Evolutionary conservation across 2,888 invertebrate genomes (phyloP).

Genomic region (Neria commutata): DNA sequence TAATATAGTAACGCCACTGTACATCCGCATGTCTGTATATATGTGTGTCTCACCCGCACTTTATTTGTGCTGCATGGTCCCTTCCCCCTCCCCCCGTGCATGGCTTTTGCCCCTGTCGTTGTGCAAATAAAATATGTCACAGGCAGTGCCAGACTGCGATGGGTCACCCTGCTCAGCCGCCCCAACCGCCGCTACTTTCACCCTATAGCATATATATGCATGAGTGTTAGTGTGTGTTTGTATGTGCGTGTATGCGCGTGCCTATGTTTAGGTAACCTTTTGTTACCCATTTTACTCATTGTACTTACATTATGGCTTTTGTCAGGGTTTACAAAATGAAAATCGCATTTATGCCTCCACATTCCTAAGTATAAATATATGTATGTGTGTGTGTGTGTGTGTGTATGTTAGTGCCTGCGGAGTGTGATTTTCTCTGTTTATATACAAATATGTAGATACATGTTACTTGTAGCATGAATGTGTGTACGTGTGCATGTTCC

Average conservation of each 20-base stretch:
- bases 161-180: background rate
- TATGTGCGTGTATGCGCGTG: constrained; percentile 18
- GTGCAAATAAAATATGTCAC: constrained; percentile 58
- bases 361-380: too few relatives aligned
- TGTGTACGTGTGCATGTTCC: constrained; percentile 1
- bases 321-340: constrained; percentile 29
- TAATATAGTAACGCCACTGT: too few relatives aligned
- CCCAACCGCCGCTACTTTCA: constrained; percentile 8
- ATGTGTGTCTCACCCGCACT: constrained; percentile 18
- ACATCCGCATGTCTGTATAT: constrained; percentile 20
- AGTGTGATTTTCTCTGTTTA: constrained; percentile 3
- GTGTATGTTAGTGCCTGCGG: background rate
- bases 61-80: background rate
- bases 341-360: constrained; percentile 21
- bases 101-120: constrained; percentile 30
- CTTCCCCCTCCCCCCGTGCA: constrained; percentile 2
- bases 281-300: constrained; percentile 44
- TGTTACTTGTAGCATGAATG: background rate
- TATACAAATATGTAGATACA: too few relatives aligned
- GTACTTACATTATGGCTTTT: constrained; percentile 26
- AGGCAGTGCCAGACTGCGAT: constrained; percentile 31
- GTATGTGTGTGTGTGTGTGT: too few relatives aligned
- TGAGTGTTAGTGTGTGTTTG: too few relatives aligned
- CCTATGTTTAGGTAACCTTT: constrained; percentile 44
- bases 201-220: too few relatives aligned